A percentile compares a stretch with the other conserved stretches of the same genome.
Conservation (phyloP, 2,113 vertebrate species). For the Prunella himalayana region DNA sequence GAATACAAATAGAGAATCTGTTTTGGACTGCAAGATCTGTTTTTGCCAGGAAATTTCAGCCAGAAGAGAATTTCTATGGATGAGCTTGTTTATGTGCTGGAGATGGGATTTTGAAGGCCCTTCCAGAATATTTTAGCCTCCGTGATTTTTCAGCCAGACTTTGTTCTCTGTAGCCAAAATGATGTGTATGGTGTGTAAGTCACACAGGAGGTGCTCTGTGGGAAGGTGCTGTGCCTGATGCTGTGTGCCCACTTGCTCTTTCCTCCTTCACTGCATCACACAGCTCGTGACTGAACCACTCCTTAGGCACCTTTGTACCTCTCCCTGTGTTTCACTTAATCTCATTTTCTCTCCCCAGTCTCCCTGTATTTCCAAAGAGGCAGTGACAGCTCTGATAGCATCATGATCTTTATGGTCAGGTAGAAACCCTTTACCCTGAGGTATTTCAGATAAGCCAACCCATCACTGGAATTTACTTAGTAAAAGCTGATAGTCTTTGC, state of each 20-base stretch:
- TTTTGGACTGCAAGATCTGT: not conserved
- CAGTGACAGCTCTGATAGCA: not conserved
- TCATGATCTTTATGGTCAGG: not conserved
- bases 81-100: not conserved
- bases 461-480: not conserved
- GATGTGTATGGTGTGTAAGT: not conserved
- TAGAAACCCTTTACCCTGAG: not conserved
- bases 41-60: not conserved
- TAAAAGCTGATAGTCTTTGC: not conserved
- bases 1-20: not conserved
- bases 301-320: not conserved
- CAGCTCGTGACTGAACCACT: not conserved
- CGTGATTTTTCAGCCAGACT: not conserved
- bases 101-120: not conserved
- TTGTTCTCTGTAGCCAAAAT: not conserved
- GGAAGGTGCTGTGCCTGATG: not conserved
- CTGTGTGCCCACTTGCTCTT: not conserved
- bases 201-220: not conserved
- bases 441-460: not conserved
- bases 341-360: not conserved
- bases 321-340: not conserved
- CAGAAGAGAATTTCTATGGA: not conserved
- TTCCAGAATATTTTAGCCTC: not conserved
- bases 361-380: not conserved
- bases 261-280: not conserved